phyloP scores from a whole-genome alignment of 2,797 vertebrate genomes.

The Artibeus lituratus region DNA sequence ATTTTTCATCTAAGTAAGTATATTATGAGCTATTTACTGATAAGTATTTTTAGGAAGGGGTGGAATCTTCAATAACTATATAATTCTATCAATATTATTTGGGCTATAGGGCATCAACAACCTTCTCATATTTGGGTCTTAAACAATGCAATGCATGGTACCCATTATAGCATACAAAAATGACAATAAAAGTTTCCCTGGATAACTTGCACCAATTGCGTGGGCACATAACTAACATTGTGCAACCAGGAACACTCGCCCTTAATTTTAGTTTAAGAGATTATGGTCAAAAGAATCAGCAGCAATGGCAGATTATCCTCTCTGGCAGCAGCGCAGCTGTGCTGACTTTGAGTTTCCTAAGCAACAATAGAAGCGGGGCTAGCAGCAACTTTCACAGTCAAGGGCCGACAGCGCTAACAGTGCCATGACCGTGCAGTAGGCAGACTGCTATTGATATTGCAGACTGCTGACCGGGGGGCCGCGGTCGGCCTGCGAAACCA shows the following conservation, averaged over 20 bases:
- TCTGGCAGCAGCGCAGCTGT: not conserved
- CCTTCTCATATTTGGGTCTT: not conserved
- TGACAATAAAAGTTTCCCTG: not conserved
- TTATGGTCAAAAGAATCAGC: not conserved
- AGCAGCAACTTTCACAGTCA: not conserved
- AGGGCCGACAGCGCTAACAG: too few species aligned
- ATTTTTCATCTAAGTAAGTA: not conserved
- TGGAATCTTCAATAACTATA: not conserved
- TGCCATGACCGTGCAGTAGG: too few species aligned
- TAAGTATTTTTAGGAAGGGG: not conserved
- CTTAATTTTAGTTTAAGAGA: not conserved
- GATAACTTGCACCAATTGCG: not conserved
- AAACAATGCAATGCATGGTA: not conserved
- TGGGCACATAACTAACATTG: not conserved
- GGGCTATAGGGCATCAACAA: not conserved
- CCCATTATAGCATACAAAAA: not conserved
- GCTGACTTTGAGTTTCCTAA: not conserved
- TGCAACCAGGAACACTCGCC: not conserved
- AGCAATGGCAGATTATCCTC: not conserved
- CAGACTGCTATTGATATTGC: too few species aligned
- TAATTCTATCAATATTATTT: not conserved
- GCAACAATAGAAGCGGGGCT: not conserved
- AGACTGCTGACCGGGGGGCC: not conserved
- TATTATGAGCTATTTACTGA: not conserved
- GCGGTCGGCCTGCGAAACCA: not conserved